Base-by-base conservation (phyloP, 2,797 vertebrate genomes). In the Protosalanx chinensis region DNA sequence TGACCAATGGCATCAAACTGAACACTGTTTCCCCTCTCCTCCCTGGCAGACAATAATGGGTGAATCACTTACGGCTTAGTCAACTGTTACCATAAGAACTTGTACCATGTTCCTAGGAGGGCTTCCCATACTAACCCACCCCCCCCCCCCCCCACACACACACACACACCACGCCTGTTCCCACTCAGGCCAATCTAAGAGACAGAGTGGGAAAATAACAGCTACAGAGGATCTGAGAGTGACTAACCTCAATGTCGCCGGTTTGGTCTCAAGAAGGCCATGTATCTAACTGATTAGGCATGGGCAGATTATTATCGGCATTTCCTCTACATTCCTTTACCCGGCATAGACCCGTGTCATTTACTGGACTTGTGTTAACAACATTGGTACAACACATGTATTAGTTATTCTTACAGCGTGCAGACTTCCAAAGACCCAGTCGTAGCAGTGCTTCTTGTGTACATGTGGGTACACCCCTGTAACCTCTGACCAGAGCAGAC, bases 61-160 rank as follows among this genome's bases (percentile, higher is more conserved):
- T 83, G 85, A 87, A 76, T 89, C 85, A 74, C 74, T 29, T 76
- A 72, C 75, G 67, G 70, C 64, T 29, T 62, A 71, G 71, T 83
- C 79, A 71, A 37, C 51, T 16, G 66, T 73, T 79, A 27, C 85
- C 85, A 80, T 75, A 84, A 84, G 77, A 72, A 63, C 59, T 65
- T 68, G 53, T 77, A 78, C 33, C 75, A 70, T 61, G 29, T 77
- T 79, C 73, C 72, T 76, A 62, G 72, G 62, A 84, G 68, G 77
- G 71, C 74, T 53, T 77, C 13, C 35, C 63, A n/a, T 16, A 4
- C 2, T 60, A 10, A 2, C 13, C 61, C 15, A 5, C 59, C 29
- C 61, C 65, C 77, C 2, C 16, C 56, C 1, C 6, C 23, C 5
- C 49, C 5, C 27, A 53, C 3, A 64, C 57, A 8, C 56, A 8